Base-by-base conservation (phyloP, 2,888 invertebrate species). In the Erebia palarica region DNA sequence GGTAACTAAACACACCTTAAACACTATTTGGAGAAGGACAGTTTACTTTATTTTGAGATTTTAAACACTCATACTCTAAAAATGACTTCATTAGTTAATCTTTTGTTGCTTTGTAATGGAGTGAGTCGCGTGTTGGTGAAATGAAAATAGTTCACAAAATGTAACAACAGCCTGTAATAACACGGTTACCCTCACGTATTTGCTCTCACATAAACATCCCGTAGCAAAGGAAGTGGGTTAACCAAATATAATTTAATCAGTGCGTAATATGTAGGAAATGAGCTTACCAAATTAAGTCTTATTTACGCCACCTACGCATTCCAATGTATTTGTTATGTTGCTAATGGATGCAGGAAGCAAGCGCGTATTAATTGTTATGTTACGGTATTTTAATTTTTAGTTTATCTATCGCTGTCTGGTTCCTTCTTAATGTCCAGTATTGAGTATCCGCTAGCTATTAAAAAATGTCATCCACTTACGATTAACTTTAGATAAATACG, bases 241-340 rank as follows among this genome's bases (percentile, higher is more conserved):
- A 78, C 78, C 76, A 78, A 63, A 81, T 79, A 79, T 78, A 75
- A 78, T 80, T 77, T 75, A 77, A 79, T 79, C 78, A 76, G 72
- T 75, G 61, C 79, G 78, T 78, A 80, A 63, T 63, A 61, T 81
- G 65, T 64, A 85, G 83, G 84, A 89, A 88, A 78, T 86, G 78
- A 86, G 86, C 81, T 87, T 86, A 84, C 82, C 82, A 84, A 87
- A 87, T 86, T 85, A 82, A 84, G 83, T 83, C 82, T 83, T 80
- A 85, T 86, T 74, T 72, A 77, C 71, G 60, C 68, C 55, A 49
- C 14, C 16, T n/a, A 55, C 49, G 21, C 57, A 67, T 64, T 42
- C 57, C 61, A 63, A 65, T 70, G 73, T 65, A 69, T 64, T 66
- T 53, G 36, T 70, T 69, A 49, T 59, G 58, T 49, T 64, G 57